Conservation (phyloP, 2,113 vertebrate genomes). For the Riparia riparia region DNA sequence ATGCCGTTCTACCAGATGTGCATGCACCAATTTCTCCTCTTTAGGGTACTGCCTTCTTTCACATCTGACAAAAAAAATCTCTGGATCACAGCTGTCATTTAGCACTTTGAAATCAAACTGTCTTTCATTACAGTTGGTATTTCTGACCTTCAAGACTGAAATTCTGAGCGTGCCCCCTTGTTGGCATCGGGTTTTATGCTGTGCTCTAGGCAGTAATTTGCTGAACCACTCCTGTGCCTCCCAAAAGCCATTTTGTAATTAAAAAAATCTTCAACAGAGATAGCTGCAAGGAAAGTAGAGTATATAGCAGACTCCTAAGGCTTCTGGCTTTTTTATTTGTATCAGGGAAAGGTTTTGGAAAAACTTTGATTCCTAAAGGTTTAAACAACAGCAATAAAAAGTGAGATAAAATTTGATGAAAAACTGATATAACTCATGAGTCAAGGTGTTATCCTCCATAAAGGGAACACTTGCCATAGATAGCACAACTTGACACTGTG, state of each 20-base stretch:
- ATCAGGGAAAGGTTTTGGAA: not conserved
- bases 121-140: slow-evolving; percentile 38
- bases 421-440: not conserved
- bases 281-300: not conserved
- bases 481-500: not conserved
- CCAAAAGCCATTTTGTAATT: slow-evolving; percentile 31
- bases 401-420: not conserved
- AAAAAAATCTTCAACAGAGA: slow-evolving; percentile 28
- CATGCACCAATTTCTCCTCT: not conserved
- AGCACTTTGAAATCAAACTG: not conserved
- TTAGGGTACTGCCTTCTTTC: not conserved
- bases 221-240: slow-evolving; percentile 46
- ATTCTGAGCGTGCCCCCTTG: not conserved
- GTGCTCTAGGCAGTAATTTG: slow-evolving; percentile 45
- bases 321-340: not conserved
- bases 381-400: not conserved
- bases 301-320: not conserved
- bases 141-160: slow-evolving; percentile 45
- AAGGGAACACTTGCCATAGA: not conserved
- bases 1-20: not conserved
- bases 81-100: not conserved
- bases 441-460: not conserved
- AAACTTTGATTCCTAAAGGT: not conserved
- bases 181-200: not conserved
- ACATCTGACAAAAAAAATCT: slow-evolving; percentile 7